Conservation (phyloP, 2,113 vertebrate genomes). For the Anser cygnoides region DNA sequence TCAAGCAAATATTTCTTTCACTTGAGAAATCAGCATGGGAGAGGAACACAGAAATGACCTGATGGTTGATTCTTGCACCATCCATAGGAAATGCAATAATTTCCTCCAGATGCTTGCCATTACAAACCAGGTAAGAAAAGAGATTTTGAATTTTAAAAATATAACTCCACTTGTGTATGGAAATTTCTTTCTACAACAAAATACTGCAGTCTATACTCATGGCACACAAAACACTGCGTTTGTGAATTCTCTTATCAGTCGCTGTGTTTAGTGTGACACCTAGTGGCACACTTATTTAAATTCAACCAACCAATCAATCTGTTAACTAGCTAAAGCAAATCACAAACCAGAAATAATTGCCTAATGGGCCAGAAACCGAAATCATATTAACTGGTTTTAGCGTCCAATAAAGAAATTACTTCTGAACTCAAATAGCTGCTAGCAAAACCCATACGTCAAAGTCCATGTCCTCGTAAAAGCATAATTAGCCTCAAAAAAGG, state of each 20-base stretch:
- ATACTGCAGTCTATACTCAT: neutral
- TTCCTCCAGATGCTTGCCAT: neutral
- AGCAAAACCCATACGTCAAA: neutral
- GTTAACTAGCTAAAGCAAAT: neutral
- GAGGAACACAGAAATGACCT: neutral
- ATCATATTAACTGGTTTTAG: neutral
- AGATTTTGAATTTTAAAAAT: neutral
- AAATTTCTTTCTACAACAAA: neutral
- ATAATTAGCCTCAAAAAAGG: neutral
- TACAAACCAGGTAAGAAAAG: neutral
- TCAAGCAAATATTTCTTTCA: neutral
- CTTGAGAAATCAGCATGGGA: neutral
- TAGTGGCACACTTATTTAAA: neutral
- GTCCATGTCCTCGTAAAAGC: neutral
- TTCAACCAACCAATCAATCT: neutral
- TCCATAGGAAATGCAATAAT: neutral
- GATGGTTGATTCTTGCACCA: neutral
- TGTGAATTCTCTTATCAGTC: rapidly evolving
- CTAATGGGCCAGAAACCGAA: neutral
- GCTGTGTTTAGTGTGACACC: neutral
- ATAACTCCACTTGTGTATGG: neutral
- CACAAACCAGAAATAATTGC: neutral
- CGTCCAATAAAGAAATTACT: neutral
- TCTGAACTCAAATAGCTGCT: neutral
- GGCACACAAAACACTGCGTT: neutral